A percentile compares a stretch with the other conserved stretches of the same genome.
Conservation (phyloP, 2,888 invertebrate species). For the Synergus laeviventris region DNA sequence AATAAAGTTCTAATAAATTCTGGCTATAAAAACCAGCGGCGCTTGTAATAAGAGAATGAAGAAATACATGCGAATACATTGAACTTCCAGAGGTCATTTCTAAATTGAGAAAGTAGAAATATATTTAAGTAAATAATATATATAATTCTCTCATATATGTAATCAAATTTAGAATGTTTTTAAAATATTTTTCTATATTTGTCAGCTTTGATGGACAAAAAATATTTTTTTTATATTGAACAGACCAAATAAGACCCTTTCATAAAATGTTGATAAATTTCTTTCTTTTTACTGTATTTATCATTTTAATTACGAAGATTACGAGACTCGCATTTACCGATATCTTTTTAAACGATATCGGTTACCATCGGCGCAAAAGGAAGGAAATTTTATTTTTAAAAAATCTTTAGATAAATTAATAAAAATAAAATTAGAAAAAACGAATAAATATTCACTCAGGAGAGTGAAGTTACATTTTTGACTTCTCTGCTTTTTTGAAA, state of each 20-base stretch:
- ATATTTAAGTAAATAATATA: background rate
- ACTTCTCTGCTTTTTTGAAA: background rate
- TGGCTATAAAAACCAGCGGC: background rate
- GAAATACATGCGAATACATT: background rate
- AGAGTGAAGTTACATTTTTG: background rate
- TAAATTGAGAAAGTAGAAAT: background rate
- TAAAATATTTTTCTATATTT: too few species aligned
- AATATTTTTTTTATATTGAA: too few species aligned
- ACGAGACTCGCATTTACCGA: background rate
- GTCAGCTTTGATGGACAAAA: too few species aligned
- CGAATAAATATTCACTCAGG: background rate
- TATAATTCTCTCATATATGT: background rate
- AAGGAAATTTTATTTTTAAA: background rate
- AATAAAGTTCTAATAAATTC: conserved; percentile 25
- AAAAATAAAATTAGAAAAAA: background rate
- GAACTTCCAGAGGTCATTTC: background rate
- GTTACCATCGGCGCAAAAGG: background rate
- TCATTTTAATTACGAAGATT: background rate
- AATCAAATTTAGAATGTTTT: background rate
- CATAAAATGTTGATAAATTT: too few species aligned
- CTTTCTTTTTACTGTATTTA: too few species aligned
- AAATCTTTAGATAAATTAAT: background rate
- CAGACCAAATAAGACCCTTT: too few species aligned
- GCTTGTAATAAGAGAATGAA: background rate
- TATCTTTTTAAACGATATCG: background rate